Percentiles rank a stretch among this genome's conserved stretches.
Evolutionary conservation across 92 coral and sea anemone species (phyloP).

Genomic region (Phenganax marumi): DNA sequence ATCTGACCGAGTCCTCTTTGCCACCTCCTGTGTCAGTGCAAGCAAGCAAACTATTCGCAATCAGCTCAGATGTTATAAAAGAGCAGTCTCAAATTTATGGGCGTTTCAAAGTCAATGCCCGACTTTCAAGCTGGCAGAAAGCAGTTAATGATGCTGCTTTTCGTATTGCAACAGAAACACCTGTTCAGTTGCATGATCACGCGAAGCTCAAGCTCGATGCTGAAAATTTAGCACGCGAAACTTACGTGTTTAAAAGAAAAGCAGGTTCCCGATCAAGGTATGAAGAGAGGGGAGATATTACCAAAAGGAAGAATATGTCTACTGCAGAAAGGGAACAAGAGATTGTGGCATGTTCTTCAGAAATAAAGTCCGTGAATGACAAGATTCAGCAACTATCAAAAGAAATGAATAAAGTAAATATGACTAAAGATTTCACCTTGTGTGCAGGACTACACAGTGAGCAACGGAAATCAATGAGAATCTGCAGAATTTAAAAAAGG

Average conservation of each 20-base stretch:
- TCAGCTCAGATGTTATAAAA: constrained; percentile 34
- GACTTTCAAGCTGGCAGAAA: constrained; percentile 41
- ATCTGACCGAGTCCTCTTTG: not conserved
- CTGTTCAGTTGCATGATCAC: constrained; percentile 34
- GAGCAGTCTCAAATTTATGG: constrained; percentile 51
- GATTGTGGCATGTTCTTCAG: constrained; percentile 21
- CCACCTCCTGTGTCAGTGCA: not conserved
- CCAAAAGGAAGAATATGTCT: constrained; percentile 42
- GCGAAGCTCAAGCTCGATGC: constrained; percentile 35
- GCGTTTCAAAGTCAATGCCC: not conserved
- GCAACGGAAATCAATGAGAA: constrained; percentile 1
- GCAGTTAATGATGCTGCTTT: constrained; percentile 43
- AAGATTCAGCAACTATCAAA: too few species aligned
- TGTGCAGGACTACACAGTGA: constrained; percentile 33
- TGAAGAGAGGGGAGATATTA: too few species aligned
- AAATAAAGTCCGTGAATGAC: constrained; percentile 42
- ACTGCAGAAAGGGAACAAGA: constrained; percentile 38
- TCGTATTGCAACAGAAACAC: constrained; percentile 33
- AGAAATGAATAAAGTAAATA: too few species aligned
- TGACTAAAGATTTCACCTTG: constrained; percentile 15
- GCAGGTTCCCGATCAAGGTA: too few species aligned
- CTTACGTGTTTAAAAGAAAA: constrained; percentile 24
- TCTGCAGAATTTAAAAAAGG: too few species aligned
- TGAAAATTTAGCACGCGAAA: constrained; percentile 38
- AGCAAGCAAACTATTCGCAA: not conserved